Base-by-base conservation (phyloP, 2,113 vertebrate species). In the Ploceus nigricollis region DNA sequence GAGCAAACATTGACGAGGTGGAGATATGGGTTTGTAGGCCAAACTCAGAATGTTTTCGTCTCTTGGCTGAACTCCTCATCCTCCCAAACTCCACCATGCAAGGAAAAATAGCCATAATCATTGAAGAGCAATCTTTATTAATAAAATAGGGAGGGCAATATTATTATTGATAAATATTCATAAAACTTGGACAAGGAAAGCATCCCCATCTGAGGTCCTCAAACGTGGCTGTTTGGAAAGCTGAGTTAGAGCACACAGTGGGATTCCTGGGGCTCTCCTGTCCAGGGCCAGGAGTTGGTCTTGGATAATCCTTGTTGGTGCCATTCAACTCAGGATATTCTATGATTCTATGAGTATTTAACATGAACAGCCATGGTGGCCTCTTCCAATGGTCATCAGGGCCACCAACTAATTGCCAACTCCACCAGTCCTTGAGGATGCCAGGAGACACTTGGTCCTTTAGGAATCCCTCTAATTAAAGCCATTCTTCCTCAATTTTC, bases 401-500 rank as follows among this genome's bases (percentile, higher is more conserved):
- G 53, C 15, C 51, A 93, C 51, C 50, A 70, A 7, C 4, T 9
- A 20, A 37, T 9, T 25, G 10, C 23, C 51, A 82, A 7, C 58
- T 77, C 42, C 64, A 48, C 9, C 65, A 57, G 54, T 30, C 39
- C 71, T 35, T 48, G 58, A 50, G 64, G 78, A 79, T 54, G 70
- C 68, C 45, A 5, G 0, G 0, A 20, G 64, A 44, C 6, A 61
- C 15, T 25, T 3, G 3, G 9, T 33, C 35, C n/a, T 35, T 57
- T 42, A 45, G 50, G 60, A 82, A 81, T 19, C 47, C 22, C 45
- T 44, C 40, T 51, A 28, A 48, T 77, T 63, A 70, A 87, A 89
- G 45, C 27, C 6, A 11, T 18, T 40, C 51, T 65, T 56, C 54
- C 70, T 64, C 3, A 2, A 68, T 69, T 64, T 75, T 51, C 82